Base-by-base conservation (phyloP, 2,113 vertebrate genomes). In the Trematomus loennbergii region DNA sequence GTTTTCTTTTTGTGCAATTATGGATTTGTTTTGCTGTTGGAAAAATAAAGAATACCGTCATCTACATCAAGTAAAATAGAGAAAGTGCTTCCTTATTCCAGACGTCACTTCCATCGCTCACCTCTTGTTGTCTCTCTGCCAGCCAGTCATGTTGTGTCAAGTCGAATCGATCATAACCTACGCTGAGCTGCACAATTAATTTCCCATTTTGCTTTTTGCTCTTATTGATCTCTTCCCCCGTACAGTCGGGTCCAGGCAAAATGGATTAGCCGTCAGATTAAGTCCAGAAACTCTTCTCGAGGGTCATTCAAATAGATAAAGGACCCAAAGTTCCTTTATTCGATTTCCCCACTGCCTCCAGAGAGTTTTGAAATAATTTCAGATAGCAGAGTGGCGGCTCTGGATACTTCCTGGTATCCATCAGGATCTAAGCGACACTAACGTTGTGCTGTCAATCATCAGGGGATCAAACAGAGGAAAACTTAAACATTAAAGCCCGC, bases 151-250 rank as follows among this genome's bases (percentile, higher is more conserved):
- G 55, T 58, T 33, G 22, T 20, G 75, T 81, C 67, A 74, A 52
- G 60, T 63, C 69, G n/a, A 78, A 73, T 10, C 72, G 58, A 84
- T 83, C 68, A 69, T 62, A 75, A 83, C 59, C 0, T 10, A 79
- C 12, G 36, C 63, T 64, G 80, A 79, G 73, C n/a, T 1, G 48
- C 25, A 46, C 67, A 77, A 75, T 86, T 80, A 76, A 82, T 87
- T 81, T 40, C 64, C 69, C 18, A 64, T 81, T 73, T 78, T 45
- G 60, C 18, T 46, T 40, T 40, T 40, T 8, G 64, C 12, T n/a
- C 43, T 40, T 84, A 87, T 89, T 80, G 86, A 92, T 88, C 70
- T 50, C 78, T 72, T 66, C 49, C 46, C 58, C 20, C 12, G 43
- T 43, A 40, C 54, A 22, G 62, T 15, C 9, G 57, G 61, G 62